Evolutionary conservation across 2,797 vertebrate species (phyloP), one percentile per base, ranked within the genome.

Genomic region (Myiotriccus ornatus): DNA sequence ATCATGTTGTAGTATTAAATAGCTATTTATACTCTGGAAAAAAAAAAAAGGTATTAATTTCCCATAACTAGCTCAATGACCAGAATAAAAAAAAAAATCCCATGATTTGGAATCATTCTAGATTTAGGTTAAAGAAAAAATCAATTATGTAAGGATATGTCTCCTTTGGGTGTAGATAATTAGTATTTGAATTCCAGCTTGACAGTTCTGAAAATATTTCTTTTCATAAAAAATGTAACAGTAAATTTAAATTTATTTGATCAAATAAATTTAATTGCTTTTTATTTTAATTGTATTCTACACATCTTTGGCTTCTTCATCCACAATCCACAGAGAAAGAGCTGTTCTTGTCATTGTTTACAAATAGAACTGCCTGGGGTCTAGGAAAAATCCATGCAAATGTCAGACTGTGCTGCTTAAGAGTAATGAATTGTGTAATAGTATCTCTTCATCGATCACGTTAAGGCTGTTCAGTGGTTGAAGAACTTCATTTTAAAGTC

Each of bases 31-130:
- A 2, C 6, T 62, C 7, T 44, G 53, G 23, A 60, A 55, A 23
- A 1, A 0, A 25, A 55, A 60, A 55, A 19, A 14, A 2, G 1
- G 0, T 43, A 21, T 69, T 0, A 18, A 39, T 57, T 59, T 84
- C 9, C n/a, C 20, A 47, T 59, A 71, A 59, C 4, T 81, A 47
- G 1, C 3, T 62, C 20, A 50, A 35, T 65, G n/a, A 67, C 3
- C 4, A 63, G 24, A 65, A 90, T 27, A 16, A 89, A 46, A 47
- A 84, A 65, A 70, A 6, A 21, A 73, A 19, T 65, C 4, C 7
- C 0, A 1, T 63, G 6, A n/a, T 69, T 50, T 84, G 14, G 7
- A 90, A 69, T 79, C 0, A 34, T 41, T 84, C 14, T n/a, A 60
- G 27, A 53, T 10, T 56, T 60, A 32, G 7, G 4, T 6, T 46